Percentiles rank a stretch among this genome's conserved stretches.
These are phyloP conservation scores for Brachyptera putata DNA, from an alignment of 2,888 invertebrate genomes.

Conservation along the genomic window DNA sequence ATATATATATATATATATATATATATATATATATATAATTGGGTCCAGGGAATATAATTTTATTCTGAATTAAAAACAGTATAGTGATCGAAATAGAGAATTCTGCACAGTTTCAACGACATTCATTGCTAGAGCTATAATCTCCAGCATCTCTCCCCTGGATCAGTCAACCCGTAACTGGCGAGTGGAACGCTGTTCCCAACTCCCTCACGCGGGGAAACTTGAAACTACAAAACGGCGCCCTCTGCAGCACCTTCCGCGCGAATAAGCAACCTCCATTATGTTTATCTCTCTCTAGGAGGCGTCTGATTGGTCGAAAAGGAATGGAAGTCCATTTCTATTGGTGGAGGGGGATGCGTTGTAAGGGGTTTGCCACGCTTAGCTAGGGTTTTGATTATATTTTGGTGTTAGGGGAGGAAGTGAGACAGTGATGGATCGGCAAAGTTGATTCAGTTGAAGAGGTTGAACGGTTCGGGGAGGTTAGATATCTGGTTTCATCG, in stretches of 20 bases:
- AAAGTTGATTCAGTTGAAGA: neutral
- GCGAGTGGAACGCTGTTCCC: neutral
- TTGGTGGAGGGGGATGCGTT: too few species aligned
- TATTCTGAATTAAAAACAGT: too few species aligned
- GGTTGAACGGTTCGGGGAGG: neutral
- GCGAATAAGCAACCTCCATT: neutral
- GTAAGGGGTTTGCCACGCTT: neutral
- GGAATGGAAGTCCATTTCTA: neutral
- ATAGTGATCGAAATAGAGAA: too few species aligned
- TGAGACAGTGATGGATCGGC: conserved; percentile 3
- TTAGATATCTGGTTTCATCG: neutral
- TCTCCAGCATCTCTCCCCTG: neutral
- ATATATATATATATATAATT: too few species aligned
- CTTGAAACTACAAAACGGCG: conserved; percentile 2
- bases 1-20: too few species aligned
- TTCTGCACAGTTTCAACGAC: too few species aligned
- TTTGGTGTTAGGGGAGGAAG: neutral
- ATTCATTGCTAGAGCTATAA: neutral
- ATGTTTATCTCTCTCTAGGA: neutral
- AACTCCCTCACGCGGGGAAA: conserved; percentile 8
- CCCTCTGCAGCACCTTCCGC: conserved; percentile 1
- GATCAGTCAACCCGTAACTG: neutral
- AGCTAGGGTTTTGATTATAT: neutral
- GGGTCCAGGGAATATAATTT: too few species aligned
- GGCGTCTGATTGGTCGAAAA: neutral